Conservation (phyloP, 2,113 vertebrate genomes). For the Pelusios castaneus region DNA sequence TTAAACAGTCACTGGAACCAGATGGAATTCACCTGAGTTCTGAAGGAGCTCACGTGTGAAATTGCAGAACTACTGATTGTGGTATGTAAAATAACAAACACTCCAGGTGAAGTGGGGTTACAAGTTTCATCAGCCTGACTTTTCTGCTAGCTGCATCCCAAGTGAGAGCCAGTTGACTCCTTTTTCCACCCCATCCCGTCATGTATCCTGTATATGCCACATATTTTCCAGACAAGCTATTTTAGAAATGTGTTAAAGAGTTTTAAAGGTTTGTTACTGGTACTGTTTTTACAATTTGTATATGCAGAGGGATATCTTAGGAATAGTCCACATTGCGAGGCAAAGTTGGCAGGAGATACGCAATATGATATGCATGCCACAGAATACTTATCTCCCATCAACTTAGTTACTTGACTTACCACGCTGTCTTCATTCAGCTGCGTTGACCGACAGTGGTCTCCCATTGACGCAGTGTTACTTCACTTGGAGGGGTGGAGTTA, state of each 20-base stretch:
- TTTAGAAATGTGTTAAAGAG: background rate
- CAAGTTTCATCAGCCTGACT: background rate
- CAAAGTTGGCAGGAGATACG: too few species aligned
- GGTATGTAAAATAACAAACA: rapidly evolving
- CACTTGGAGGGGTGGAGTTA: too few species aligned
- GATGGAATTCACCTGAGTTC: background rate
- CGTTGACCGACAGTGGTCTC: too few species aligned
- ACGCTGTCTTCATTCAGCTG: too few species aligned
- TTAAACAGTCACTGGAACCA: background rate
- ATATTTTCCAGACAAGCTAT: background rate
- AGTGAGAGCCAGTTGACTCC: rapidly evolving
- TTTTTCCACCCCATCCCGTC: background rate
- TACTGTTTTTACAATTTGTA: background rate
- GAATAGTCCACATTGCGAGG: too few species aligned
- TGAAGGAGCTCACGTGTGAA: background rate
- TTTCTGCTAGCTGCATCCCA: background rate
- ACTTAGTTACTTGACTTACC: too few species aligned
- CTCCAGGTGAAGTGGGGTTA: background rate
- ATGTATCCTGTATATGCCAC: background rate
- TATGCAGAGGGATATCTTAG: background rate
- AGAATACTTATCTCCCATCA: too few species aligned
- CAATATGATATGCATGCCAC: too few species aligned
- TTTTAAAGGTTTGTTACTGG: background rate
- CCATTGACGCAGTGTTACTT: too few species aligned
- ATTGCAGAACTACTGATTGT: background rate